Evolutionary conservation across 2,888 invertebrate species (phyloP).

Genomic region (Gryllus longicercus): DNA sequence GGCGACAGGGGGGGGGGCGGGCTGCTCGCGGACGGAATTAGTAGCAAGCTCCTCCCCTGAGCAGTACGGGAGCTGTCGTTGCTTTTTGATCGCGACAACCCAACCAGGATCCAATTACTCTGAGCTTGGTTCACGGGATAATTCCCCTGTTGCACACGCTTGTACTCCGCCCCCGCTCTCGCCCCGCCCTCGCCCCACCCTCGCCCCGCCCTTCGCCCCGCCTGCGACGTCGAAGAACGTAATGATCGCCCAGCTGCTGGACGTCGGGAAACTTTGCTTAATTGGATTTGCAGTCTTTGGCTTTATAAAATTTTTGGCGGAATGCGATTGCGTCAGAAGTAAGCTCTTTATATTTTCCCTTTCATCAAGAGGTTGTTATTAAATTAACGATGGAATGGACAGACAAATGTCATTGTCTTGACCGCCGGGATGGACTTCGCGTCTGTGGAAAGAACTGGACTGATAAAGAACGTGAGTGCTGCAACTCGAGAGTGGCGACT

Average conservation of each 20-base stretch:
- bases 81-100: slow-evolving; percentile 17
- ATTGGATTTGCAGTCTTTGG: slow-evolving; percentile 17
- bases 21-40: neutral
- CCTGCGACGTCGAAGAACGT: neutral
- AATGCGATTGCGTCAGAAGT: slow-evolving; percentile 17
- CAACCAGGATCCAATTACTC: slow-evolving; percentile 1
- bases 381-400: neutral
- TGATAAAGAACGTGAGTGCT: neutral
- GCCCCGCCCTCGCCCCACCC: neutral
- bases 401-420: neutral
- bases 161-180: neutral
- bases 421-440: neutral
- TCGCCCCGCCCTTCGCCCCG: neutral
- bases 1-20: too few relatives aligned
- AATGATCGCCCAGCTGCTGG: slow-evolving; percentile 3
- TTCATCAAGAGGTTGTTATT: slow-evolving; percentile 17
- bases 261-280: slow-evolving; percentile 17
- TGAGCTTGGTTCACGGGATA: neutral
- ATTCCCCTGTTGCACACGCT: slow-evolving; percentile 6
- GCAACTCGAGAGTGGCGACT: too few relatives aligned
- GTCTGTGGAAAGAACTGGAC: neutral
- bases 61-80: neutral
- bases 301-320: slow-evolving; percentile 3
- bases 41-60: neutral
- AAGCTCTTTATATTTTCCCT: slow-evolving; percentile 11